These are phyloP conservation scores for Oikopleura dioica DNA, from an alignment of 23 tunicate species.

Conservation along the genomic window DNA sequence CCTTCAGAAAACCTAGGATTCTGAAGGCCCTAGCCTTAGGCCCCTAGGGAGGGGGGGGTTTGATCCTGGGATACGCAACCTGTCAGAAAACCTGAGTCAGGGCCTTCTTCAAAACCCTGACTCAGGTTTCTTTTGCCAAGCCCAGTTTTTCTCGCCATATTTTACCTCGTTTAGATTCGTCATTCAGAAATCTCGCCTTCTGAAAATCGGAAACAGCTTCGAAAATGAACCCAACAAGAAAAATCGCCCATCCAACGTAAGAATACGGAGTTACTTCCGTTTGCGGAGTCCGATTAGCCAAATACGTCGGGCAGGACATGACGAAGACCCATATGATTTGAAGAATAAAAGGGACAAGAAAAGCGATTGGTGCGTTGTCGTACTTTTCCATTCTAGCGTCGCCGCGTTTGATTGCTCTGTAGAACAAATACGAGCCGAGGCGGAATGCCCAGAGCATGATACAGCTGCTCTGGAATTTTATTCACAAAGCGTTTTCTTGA, in stretches of 20 bases:
- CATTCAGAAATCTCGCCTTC: constrained; percentile 25
- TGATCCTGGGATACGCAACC: no score
- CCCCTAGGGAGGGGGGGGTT: no score
- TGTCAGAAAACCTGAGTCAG: no score
- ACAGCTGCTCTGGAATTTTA: background rate
- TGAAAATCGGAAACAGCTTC: constrained; percentile 67
- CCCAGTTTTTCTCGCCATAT: no score
- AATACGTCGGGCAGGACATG: background rate
- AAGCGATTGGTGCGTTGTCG: background rate
- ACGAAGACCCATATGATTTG: background rate
- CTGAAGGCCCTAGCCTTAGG: no score
- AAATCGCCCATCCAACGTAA: constrained; percentile 48
- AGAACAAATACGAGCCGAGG: background rate
- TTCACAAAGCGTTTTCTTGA: no score
- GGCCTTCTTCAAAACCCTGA: no score
- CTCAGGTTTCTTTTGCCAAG: no score
- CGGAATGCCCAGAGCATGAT: background rate
- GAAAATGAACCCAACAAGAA: constrained; percentile 34
- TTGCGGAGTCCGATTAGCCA: background rate
- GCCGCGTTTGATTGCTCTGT: background rate
- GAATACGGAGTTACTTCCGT: constrained; percentile 16
- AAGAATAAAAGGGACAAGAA: background rate
- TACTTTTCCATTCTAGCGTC: background rate
- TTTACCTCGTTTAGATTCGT: constrained; percentile 27
- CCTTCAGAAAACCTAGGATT: no score